Base-by-base conservation (phyloP, 2,888 invertebrate genomes). In the Argynnis bischoffii region DNA sequence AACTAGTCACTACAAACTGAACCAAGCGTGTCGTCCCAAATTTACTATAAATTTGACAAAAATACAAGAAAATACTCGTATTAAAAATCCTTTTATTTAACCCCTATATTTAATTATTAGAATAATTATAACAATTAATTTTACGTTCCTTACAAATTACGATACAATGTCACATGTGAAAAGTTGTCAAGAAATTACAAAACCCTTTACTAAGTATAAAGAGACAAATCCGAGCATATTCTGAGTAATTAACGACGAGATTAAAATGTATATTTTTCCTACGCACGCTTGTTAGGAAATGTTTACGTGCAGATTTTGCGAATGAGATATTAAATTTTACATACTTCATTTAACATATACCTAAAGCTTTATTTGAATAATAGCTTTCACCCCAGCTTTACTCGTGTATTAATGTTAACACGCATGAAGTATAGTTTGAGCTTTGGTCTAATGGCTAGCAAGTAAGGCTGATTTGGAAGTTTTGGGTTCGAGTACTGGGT, bases 211-310 rank as follows among this genome's bases (percentile, higher is more conserved):
- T 54, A 48, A 48, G 26, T 26, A 31, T n/a, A 67, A 55, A 67
- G 76, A 73, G 78, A 81, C 76, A 78, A 78, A 78, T 72, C 70
- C 75, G 77, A 75, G 71, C 60, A 66, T 65, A 71, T 61, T 60
- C 64, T 64, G 35, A 47, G 65, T 72, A 69, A 72, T 69, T 73
- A 71, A 68, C 66, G 66, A 71, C 47, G 64, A 67, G 71, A 72
- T 72, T 72, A 72, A 71, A 72, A 69, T 61, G 60, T 67, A 60
- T 66, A 63, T 64, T 72, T 69, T 66, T 64, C 51, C 61, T 71
- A 55, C 60, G 57, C 55, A 57, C 65, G 55, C 60, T 63, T 57
- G 61, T 60, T 60, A 46, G 60, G 21, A 56, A 66, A 57, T 61
- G 65, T 60, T 60, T 65, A 54, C 60, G 60, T 60, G 59, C 41